These are phyloP conservation scores for Epinotia demarniana DNA, from an alignment of 2,888 invertebrate genomes.

Conservation along the genomic window DNA sequence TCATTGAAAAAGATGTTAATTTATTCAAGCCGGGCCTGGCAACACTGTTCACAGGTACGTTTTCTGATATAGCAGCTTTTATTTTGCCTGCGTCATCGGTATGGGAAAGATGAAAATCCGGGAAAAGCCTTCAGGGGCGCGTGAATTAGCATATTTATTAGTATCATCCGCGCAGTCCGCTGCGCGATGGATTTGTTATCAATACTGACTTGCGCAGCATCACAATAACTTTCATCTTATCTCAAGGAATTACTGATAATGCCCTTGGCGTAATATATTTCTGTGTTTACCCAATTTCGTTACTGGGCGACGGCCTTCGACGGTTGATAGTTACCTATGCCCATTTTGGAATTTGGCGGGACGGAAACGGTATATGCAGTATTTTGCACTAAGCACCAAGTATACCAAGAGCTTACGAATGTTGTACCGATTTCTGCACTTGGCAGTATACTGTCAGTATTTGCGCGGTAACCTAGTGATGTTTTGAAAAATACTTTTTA, in stretches of 20 bases:
- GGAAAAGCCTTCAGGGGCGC: conserved; percentile 77
- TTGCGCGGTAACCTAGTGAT: no score
- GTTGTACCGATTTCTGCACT: no score
- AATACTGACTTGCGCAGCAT: conserved; percentile 70
- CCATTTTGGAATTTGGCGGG: no score
- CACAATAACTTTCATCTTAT: conserved; percentile 63
- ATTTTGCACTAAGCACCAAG: no score
- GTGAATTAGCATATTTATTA: conserved; percentile 79
- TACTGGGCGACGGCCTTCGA: no score
- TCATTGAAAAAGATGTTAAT: conserved; percentile 40
- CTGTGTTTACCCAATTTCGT: no score
- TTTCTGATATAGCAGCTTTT: conserved; percentile 63
- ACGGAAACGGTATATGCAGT: no score
- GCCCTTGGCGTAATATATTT: conserved; percentile 1
- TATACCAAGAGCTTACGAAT: no score
- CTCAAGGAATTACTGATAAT: conserved; percentile 44
- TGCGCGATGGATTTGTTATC: conserved; percentile 67
- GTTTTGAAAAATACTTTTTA: no score
- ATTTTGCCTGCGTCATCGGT: conserved; percentile 73
- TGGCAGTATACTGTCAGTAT: no score
- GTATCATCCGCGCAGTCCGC: conserved; percentile 69
- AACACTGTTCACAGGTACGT: conserved; percentile 58
- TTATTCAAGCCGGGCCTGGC: conserved; percentile 40
- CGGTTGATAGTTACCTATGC: no score
- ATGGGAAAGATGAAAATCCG: conserved; percentile 75